Evolutionary conservation across 2,888 invertebrate genomes (phyloP), one percentile per base, ranked within the genome.

Genomic region (Fragum sueziense): DNA sequence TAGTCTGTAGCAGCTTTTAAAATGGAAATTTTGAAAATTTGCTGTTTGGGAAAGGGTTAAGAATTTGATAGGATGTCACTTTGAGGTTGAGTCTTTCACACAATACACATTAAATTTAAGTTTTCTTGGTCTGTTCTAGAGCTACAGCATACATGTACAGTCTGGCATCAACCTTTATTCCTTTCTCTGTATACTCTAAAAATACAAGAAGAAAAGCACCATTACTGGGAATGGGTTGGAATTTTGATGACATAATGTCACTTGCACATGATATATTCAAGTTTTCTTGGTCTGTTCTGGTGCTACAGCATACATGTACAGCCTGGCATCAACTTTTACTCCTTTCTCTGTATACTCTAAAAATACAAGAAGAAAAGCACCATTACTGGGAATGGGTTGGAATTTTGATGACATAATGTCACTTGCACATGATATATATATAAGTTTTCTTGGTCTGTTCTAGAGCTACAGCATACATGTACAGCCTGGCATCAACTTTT

Each of bases 151-250:
- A 61, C 61, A 61, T 61, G 31, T 61, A 61, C 14, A 61, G 31
- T 61, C 61, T 27, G 6, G 61, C 61, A 61, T 61, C 61, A 1
- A 61, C 31, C 9, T 11, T 14, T 31, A 29, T n/a, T 29, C 61
- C 61, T 61, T 61, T 61, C 61, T 61, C 61, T 29, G 61, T 29
- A 33, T 61, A 61, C n/a, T 61, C 61, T 61, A 33, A 61, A 61
- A 61, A n/a, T 3, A 61, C n/a, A 54, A 22, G 22, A 54, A 54
- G 6, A n/a, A 54, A 9, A 41, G 17, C 9, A 9, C 41, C 41
- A 41, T n/a, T n/a, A n/a, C n/a, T n/a, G n/a, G n/a, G n/a, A n/a
- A n/a, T n/a, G n/a, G n/a, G n/a, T n/a, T n/a, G n/a, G n/a, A n/a
- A n/a, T n/a, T n/a, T n/a, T n/a, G n/a, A n/a, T n/a, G n/a, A n/a